These are phyloP conservation scores for Oryzias sinensis DNA, from an alignment of 2,797 vertebrate species.

Conservation along the genomic window DNA sequence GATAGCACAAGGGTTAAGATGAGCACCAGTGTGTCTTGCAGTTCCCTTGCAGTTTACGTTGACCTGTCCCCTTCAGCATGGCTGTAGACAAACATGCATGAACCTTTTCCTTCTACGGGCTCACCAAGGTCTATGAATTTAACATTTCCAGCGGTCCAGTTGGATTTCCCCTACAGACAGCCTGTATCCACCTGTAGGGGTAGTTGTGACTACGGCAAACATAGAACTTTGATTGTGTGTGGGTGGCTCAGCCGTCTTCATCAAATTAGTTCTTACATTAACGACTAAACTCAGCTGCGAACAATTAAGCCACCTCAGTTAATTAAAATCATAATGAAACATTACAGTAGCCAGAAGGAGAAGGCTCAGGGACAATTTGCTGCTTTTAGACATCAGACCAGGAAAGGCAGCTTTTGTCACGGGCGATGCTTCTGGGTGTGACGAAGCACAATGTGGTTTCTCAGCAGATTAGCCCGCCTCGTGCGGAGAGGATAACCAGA, in stretches of 20 bases:
- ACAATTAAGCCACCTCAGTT: constrained; percentile 50
- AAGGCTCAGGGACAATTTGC: constrained; percentile 24
- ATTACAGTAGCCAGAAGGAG: constrained; percentile 60
- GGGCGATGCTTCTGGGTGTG: constrained; percentile 59
- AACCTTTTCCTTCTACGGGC: too few species aligned
- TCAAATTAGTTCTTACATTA: constrained; percentile 46
- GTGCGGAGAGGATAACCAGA: constrained; percentile 48
- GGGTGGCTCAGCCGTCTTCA: constrained; percentile 29
- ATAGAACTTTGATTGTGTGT: constrained; percentile 11
- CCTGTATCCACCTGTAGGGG: too few species aligned
- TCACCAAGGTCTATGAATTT: too few species aligned
- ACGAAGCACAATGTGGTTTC: constrained; percentile 55
- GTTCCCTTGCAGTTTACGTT: too few species aligned
- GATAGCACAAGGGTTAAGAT: too few species aligned
- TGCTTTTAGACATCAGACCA: constrained; percentile 21
- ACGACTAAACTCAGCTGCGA: constrained; percentile 49
- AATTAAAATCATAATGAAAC: constrained; percentile 73
- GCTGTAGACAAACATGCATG: too few species aligned
- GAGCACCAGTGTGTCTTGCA: too few species aligned
- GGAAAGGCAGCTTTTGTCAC: constrained; percentile 61
- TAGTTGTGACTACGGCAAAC: not conserved
- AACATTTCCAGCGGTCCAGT: too few species aligned
- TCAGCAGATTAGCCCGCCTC: constrained; percentile 41
- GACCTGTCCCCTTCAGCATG: too few species aligned
- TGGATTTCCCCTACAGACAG: too few species aligned